Evolutionary conservation across 1,140 invertebrate species (phyloP).

Genomic region (Antheraea mylitta): DNA sequence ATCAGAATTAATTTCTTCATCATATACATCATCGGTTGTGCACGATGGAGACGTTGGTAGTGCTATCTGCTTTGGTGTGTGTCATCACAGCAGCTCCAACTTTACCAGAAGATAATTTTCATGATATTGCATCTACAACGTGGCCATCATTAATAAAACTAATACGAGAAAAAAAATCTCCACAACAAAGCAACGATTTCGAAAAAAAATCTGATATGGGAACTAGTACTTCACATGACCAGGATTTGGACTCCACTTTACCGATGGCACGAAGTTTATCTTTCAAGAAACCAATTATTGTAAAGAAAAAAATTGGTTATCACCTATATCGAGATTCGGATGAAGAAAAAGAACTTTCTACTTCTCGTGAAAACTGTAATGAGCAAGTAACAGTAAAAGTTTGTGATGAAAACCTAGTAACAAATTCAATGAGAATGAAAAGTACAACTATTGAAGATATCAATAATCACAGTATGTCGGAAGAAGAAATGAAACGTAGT

Average conservation of each 20-base stretch:
- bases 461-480: conserved; percentile 29
- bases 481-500: conserved; percentile 55
- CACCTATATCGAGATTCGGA: conserved; percentile 51
- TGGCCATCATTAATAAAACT: background rate
- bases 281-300: conserved; percentile 50
- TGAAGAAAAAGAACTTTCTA: conserved; percentile 45
- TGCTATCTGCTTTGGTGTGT: conserved; percentile 48
- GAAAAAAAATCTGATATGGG: conserved; percentile 12
- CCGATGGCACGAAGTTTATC: conserved; percentile 22
- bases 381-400: conserved; percentile 58
- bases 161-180: conserved; percentile 46
- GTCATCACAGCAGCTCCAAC: conserved; percentile 48
- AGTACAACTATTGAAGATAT: conserved; percentile 25
- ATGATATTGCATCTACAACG: conserved; percentile 1
- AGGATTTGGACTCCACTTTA: conserved; percentile 4
- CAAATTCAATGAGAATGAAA: conserved; percentile 22
- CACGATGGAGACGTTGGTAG: conserved; percentile 61
- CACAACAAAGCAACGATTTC: background rate
- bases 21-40: conserved; percentile 35
- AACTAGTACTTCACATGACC: conserved; percentile 19
- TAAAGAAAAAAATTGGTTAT: conserved; percentile 54
- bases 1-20: conserved; percentile 33
- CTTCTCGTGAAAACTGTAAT: conserved; percentile 44
- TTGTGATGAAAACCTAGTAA: conserved; percentile 37
- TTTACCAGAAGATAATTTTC: conserved; percentile 23